Evolutionary conservation across 2,888 invertebrate species (phyloP).

Genomic region (Xylota sylvarum): DNA sequence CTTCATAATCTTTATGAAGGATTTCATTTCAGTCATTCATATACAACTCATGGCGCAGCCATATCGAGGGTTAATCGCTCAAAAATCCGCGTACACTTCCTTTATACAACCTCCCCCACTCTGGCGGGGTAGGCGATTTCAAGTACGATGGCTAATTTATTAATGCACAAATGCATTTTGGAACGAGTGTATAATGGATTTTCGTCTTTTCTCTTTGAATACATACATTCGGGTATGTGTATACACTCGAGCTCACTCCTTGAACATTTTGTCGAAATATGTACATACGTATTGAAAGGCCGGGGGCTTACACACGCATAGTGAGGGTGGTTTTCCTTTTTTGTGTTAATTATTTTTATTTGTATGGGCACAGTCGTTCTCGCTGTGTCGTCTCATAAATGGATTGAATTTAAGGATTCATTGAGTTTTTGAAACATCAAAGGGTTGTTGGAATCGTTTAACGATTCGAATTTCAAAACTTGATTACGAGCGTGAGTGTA

Average conservation of each 20-base stretch:
- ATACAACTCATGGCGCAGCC: constrained; percentile 13
- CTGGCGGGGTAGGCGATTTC: not conserved
- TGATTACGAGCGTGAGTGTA: constrained; percentile 58
- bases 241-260: constrained; percentile 14
- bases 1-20: constrained; percentile 68
- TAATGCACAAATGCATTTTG: constrained; percentile 72
- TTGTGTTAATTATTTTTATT: constrained; percentile 72
- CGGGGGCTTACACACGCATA: not conserved
- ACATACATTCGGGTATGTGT: constrained; percentile 3
- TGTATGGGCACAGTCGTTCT: constrained; percentile 32
- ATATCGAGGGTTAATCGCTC: constrained; percentile 74
- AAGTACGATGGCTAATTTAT: constrained; percentile 70
- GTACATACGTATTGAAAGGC: not conserved
- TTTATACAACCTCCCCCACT: constrained; percentile 20
- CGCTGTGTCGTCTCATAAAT: constrained; percentile 35
- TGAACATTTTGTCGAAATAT: not conserved
- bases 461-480: constrained; percentile 73
- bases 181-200: constrained; percentile 70
- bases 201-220: constrained; percentile 52
- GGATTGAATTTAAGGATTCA: constrained; percentile 75
- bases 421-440: constrained; percentile 73
- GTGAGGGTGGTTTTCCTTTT: constrained; percentile 44
- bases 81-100: constrained; percentile 67
- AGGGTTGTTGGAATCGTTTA: constrained; percentile 72
- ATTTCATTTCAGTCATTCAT: constrained; percentile 44